These are phyloP conservation scores for Gryon sp. DNA, from an alignment of 1,140 invertebrate genomes.

Conservation along the genomic window DNA sequence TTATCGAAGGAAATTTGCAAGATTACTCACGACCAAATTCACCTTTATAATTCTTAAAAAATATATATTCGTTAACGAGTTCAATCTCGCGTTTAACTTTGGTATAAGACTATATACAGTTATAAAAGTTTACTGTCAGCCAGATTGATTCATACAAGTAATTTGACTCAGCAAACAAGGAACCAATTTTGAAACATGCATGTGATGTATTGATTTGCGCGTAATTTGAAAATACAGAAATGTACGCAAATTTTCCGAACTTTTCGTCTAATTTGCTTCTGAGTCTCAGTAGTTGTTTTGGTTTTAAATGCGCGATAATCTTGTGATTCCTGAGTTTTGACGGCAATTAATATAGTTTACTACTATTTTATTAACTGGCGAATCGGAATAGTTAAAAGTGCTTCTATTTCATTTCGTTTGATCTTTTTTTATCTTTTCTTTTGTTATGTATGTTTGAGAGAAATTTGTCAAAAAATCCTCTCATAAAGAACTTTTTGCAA, in stretches of 20 bases:
- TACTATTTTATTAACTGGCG: too few species aligned
- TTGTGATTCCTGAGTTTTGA: conserved; percentile 18
- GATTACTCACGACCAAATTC: conserved; percentile 15
- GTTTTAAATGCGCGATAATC: background rate
- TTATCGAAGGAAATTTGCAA: conserved; percentile 24
- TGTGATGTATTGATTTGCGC: conserved; percentile 9
- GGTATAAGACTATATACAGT: conserved; percentile 67
- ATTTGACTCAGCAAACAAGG: conserved; percentile 17
- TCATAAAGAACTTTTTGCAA: too few species aligned
- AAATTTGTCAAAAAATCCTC: too few species aligned
- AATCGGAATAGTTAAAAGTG: conserved; percentile 2
- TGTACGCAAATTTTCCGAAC: conserved; percentile 2
- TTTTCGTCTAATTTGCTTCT: background rate
- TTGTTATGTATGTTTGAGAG: too few species aligned
- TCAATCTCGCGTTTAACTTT: conserved; percentile 62
- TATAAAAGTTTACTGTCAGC: conserved; percentile 14
- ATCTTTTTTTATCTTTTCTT: too few species aligned
- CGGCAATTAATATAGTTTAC: conserved; percentile 4
- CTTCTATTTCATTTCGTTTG: background rate
- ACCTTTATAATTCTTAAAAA: conserved; percentile 31
- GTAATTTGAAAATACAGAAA: background rate
- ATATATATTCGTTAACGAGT: conserved; percentile 38
- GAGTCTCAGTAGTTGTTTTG: background rate
- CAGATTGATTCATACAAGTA: background rate
- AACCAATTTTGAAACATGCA: conserved; percentile 6